These are phyloP conservation scores for Dipodomys spectabilis DNA, from an alignment of 2,113 vertebrate genomes.

Conservation along the genomic window DNA sequence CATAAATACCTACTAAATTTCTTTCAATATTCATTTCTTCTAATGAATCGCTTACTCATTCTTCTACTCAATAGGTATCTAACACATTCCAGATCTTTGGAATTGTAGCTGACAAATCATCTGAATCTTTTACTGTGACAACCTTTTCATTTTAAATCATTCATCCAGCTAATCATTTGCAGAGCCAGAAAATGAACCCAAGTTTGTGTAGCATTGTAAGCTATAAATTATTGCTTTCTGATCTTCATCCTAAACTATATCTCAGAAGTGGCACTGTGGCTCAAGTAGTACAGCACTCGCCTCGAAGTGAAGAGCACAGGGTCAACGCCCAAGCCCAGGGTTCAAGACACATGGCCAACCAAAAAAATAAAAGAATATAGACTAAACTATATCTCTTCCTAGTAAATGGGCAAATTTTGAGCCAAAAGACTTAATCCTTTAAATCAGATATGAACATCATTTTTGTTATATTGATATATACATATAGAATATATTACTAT, in stretches of 20 bases:
- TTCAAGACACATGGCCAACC: no score
- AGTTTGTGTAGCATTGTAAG: background rate
- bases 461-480: background rate
- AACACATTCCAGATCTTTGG: rapidly evolving
- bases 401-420: background rate
- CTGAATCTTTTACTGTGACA: background rate
- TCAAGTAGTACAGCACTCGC: no score
- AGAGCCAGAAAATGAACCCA: background rate
- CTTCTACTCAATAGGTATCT: background rate
- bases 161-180: background rate
- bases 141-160: background rate
- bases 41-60: background rate
- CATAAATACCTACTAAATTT: background rate
- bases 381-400: background rate
- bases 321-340: no score
- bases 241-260: background rate
- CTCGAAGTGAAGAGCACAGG: no score
- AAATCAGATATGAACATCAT: background rate
- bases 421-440: background rate
- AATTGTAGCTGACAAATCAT: background rate
- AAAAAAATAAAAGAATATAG: no score
- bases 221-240: background rate
- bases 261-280: no score
- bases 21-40: background rate
- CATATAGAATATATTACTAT: no score